phyloP scores from a whole-genome alignment of 2,797 vertebrate genomes.

The Kryptolebias ocellatus region DNA sequence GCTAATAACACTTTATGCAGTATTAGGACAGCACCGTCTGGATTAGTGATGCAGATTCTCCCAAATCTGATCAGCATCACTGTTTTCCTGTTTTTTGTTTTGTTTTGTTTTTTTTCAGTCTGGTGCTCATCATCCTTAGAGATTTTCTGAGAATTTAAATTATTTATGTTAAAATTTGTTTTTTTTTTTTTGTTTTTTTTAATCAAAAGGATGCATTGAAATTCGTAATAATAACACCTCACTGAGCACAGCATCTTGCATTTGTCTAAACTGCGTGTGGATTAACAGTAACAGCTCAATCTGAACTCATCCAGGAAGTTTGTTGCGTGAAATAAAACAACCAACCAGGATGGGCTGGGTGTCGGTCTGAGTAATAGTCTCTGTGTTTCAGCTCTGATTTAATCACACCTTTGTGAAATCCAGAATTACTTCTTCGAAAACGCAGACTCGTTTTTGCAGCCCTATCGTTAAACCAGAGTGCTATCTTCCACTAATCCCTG shows the following conservation, averaged over 20 bases:
- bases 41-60: slow-evolving; percentile 76
- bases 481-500: slow-evolving; percentile 55
- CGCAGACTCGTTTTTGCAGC: slow-evolving; percentile 3
- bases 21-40: slow-evolving; percentile 66
- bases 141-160: not conserved
- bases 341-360: no score
- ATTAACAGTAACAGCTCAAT: no score
- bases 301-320: not conserved
- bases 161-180: no score
- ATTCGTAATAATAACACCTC: no score
- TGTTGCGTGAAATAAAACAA: not conserved
- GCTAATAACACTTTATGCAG: slow-evolving; percentile 58
- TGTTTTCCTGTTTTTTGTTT: not conserved
- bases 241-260: no score
- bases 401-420: slow-evolving; percentile 56
- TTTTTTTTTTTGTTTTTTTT: no score
- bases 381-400: slow-evolving; percentile 38
- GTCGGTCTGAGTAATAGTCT: slow-evolving; percentile 12
- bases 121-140: not conserved
- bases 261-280: no score
- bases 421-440: slow-evolving; percentile 37
- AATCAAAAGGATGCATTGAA: no score
- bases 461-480: slow-evolving; percentile 36
- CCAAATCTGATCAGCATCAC: slow-evolving; percentile 53
- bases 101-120: slow-evolving; percentile 30